Evolutionary conservation across 2,888 invertebrate species (phyloP).

Genomic region (Zhuqinia jingwanae): DNA sequence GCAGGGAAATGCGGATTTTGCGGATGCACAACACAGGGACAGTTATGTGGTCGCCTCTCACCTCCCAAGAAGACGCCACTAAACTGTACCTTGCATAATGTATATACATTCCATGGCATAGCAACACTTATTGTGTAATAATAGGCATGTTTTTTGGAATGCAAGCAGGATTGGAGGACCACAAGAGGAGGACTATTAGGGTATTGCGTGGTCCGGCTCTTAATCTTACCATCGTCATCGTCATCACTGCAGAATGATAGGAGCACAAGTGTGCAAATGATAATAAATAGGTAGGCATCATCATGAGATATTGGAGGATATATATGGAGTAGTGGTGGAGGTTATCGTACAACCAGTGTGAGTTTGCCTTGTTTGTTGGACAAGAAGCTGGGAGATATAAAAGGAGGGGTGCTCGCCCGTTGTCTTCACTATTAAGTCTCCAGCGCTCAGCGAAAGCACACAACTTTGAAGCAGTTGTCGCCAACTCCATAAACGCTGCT

Average conservation of each 20-base stretch:
- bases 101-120: too few relatives aligned
- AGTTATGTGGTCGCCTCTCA: constrained; percentile 36
- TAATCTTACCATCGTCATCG: too few relatives aligned
- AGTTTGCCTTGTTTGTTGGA: too few relatives aligned
- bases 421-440: constrained; percentile 46
- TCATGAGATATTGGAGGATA: constrained; percentile 35
- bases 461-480: constrained; percentile 50
- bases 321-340: not conserved
- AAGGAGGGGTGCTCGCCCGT: constrained; percentile 41
- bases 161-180: not conserved
- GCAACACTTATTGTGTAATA: too few relatives aligned
- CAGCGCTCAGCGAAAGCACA: constrained; percentile 39
- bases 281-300: not conserved
- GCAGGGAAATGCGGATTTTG: not conserved
- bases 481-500: constrained; percentile 35
- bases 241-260: too few relatives aligned
- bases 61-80: constrained; percentile 60
- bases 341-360: too few relatives aligned
- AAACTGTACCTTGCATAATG: too few relatives aligned
- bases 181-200: not conserved
- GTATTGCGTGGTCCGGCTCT: not conserved
- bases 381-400: constrained; percentile 3
- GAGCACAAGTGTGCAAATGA: constrained; percentile 15
- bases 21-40: not conserved
- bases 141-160: too few relatives aligned